phyloP scores from a whole-genome alignment of 1,140 invertebrate genomes.

The Drosophila baimaii region DNA sequence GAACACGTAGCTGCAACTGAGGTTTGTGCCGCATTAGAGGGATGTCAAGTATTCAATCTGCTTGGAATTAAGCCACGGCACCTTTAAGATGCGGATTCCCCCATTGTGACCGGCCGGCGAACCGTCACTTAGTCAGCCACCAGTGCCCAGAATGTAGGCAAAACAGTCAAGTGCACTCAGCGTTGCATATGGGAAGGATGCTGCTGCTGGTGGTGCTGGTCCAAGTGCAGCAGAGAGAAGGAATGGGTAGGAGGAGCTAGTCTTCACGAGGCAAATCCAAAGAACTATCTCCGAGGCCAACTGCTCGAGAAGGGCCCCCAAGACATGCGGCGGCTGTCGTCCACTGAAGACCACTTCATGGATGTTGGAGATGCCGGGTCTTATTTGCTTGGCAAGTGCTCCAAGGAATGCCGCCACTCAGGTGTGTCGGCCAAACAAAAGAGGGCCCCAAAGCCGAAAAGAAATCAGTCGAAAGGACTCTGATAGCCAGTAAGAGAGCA shows the following conservation, averaged over 20 bases:
- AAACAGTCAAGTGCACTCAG: constrained; percentile 47
- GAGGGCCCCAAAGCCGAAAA: constrained; percentile 28
- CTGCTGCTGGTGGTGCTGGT: background rate
- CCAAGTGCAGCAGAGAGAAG: constrained; percentile 4
- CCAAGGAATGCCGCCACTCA: constrained; percentile 60
- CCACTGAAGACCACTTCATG: constrained; percentile 44
- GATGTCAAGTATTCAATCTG: constrained; percentile 54
- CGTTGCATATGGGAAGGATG: constrained; percentile 23
- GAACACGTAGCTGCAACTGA: constrained; percentile 29
- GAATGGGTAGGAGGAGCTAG: background rate
- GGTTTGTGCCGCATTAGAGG: constrained; percentile 39
- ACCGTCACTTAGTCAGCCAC: constrained; percentile 16
- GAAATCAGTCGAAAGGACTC: constrained; percentile 19
- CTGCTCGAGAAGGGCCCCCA: constrained; percentile 32
- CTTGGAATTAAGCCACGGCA: constrained; percentile 36
- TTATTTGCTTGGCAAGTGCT: constrained; percentile 54
- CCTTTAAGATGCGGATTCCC: constrained; percentile 49
- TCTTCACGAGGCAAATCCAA: constrained; percentile 20
- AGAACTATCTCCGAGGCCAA: constrained; percentile 32
- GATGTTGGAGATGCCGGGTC: constrained; percentile 32
- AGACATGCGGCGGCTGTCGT: constrained; percentile 39
- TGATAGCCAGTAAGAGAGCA: constrained; percentile 19
- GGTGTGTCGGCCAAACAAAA: constrained; percentile 58
- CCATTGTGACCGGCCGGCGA: constrained; percentile 45
- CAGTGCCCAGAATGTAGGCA: constrained; percentile 39